These are phyloP conservation scores for Ammodytes marinus DNA, from an alignment of 2,113 vertebrate species.

Conservation along the genomic window DNA sequence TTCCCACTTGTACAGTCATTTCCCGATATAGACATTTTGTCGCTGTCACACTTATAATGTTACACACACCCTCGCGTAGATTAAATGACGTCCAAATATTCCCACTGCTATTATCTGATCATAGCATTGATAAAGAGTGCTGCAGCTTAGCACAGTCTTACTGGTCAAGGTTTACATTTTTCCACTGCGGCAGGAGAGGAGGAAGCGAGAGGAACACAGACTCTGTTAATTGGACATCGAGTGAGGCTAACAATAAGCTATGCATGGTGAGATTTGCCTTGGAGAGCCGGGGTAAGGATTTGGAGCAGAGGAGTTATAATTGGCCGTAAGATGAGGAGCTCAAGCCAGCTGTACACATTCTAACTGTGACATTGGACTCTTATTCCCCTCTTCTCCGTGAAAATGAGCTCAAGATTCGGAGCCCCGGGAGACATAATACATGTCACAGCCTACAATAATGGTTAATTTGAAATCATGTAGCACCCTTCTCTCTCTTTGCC, in stretches of 20 bases:
- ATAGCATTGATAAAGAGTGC: constrained; percentile 35
- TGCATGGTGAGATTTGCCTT: constrained; percentile 76
- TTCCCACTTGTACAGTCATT: background rate
- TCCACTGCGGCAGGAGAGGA: constrained; percentile 21
- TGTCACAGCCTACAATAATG: constrained; percentile 83
- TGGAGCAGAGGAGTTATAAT: constrained; percentile 81
- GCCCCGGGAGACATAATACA: constrained; percentile 84
- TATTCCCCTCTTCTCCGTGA: constrained; percentile 79
- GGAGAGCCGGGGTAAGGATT: constrained; percentile 74
- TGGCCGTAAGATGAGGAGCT: constrained; percentile 81
- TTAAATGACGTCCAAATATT: constrained; percentile 40
- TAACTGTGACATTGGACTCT: constrained; percentile 80
- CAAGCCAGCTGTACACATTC: constrained; percentile 75
- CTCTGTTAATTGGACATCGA: constrained; percentile 81
- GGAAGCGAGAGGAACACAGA: constrained; percentile 58
- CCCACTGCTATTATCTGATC: constrained; percentile 36
- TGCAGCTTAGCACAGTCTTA: constrained; percentile 50
- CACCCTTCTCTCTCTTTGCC: constrained; percentile 63
- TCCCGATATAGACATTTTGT: constrained; percentile 10
- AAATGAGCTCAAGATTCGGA: constrained; percentile 85
- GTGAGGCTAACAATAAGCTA: constrained; percentile 77
- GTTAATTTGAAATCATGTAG: constrained; percentile 85
- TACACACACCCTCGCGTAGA: constrained; percentile 1
- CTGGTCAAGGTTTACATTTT: constrained; percentile 59
- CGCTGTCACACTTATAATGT: constrained; percentile 11